Base-by-base conservation (phyloP, 2,888 invertebrate genomes). In the Mongoloraphidia duomilia region DNA sequence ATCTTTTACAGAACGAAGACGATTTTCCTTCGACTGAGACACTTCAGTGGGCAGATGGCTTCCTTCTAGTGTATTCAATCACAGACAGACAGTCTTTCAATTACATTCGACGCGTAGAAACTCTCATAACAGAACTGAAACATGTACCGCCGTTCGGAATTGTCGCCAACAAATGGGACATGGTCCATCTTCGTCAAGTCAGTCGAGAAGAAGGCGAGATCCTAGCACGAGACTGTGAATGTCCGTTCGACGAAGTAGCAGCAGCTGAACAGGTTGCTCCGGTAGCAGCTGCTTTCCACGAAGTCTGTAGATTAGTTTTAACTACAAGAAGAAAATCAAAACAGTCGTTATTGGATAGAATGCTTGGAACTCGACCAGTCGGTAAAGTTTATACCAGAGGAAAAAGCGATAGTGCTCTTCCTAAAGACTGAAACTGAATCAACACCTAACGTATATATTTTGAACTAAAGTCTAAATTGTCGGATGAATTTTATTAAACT, bases 141-240 rank as follows among this genome's bases (percentile, higher is more conserved):
- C 75, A 79, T 0, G 83, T 86, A 54, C 79, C 82, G 52, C 89
- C 90, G 0, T 74, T 88, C 36, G 80, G 85, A n/a, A 73, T 92
- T n/a, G 84, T 90, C 34, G 91, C 84, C 39, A 92, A 92, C 62
- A 92, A 92, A 68, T 84, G 83, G 17, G 92, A 92, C 61, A 86
- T 92, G 87, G 84, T 90, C 53, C 91, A 92, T 66, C 69, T 92
- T 56, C 74, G 91, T 58, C 88, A 90, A 75, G 88, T 92, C 47
- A 87, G 84, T 61, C 76, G 78, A 4, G 91, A 91, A 60, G 91
- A 92, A 69, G 92, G 90, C 35, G 88, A 89, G 64, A 87, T 85
- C 57, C 69, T 92, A 46, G 90, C 90, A 9, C 85, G 89, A 64
- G 88, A 90, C 64, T 84, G 86, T 61, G 90, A 91, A 61, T 90